Conservation (phyloP, 2,888 invertebrate genomes). For the Xestia rhomboidea region DNA sequence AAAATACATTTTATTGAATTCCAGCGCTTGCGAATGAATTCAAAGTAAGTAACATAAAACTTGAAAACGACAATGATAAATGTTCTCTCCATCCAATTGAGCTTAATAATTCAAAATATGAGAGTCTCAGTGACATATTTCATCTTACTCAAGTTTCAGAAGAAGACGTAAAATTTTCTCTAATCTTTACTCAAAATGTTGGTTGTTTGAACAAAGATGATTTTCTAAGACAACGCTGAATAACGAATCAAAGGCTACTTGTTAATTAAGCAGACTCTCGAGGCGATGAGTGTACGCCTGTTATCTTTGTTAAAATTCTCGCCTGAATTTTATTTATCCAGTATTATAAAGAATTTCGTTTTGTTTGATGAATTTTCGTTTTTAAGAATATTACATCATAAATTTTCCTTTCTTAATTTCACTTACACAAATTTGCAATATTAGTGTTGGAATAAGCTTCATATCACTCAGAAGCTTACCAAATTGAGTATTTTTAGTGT, state of each 20-base stretch:
- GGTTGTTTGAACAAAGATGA: constrained; percentile 63
- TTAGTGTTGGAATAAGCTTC: neutral
- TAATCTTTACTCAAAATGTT: constrained; percentile 55
- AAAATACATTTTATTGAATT: constrained; percentile 20
- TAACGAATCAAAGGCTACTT: constrained; percentile 66
- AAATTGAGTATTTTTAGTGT: constrained; percentile 15
- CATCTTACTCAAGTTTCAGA: constrained; percentile 37
- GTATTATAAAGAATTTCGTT: constrained; percentile 43
- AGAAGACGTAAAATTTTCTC: constrained; percentile 41
- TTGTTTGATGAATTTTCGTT: constrained; percentile 26
- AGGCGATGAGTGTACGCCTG: constrained; percentile 50
- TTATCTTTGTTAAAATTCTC: constrained; percentile 52
- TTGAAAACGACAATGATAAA: constrained; percentile 28
- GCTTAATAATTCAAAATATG: constrained; percentile 23
- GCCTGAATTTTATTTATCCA: constrained; percentile 47
- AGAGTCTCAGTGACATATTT: constrained; percentile 14
- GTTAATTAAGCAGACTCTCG: constrained; percentile 69
- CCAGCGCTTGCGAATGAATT: constrained; percentile 1
- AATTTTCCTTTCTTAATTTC: constrained; percentile 37
- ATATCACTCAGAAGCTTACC: neutral
- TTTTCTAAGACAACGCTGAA: constrained; percentile 64
- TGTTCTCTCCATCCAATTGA: constrained; percentile 13
- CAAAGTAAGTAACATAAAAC: constrained; percentile 7
- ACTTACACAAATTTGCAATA: constrained; percentile 31
- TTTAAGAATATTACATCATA: constrained; percentile 18